Evolutionary conservation across 2,888 invertebrate species (phyloP).

Genomic region (Apodemia zela): DNA sequence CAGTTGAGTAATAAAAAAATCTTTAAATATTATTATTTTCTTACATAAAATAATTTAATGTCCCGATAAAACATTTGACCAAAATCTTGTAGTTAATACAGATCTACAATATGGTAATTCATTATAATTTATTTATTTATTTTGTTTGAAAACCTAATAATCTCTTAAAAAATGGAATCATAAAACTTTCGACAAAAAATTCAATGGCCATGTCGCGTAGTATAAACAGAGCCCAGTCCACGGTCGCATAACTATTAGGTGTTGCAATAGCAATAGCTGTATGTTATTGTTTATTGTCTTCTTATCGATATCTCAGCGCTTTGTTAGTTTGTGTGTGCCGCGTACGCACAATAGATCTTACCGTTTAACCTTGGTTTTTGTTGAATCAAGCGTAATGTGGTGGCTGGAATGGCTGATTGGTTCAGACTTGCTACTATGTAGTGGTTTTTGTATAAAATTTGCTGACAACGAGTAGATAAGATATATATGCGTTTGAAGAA

Average conservation of each 20-base stretch:
- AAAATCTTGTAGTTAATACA: too few species aligned
- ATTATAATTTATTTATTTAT: too few species aligned
- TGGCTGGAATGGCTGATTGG: constrained; percentile 32
- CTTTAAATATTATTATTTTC: too few species aligned
- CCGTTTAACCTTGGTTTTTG: constrained; percentile 61
- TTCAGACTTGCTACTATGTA: constrained; percentile 3
- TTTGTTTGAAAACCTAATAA: too few species aligned
- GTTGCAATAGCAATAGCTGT: constrained; percentile 59
- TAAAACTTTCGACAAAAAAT: neutral
- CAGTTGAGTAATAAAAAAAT: too few species aligned
- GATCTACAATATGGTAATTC: too few species aligned
- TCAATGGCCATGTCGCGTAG: constrained; percentile 31
- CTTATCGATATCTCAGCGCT: constrained; percentile 68
- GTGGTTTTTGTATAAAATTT: neutral
- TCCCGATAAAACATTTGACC: too few species aligned
- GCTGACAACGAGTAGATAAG: neutral
- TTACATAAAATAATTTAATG: too few species aligned
- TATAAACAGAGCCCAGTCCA: constrained; percentile 46
- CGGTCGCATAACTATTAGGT: constrained; percentile 53
- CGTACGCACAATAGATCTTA: constrained; percentile 51
- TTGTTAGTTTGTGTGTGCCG: constrained; percentile 54
- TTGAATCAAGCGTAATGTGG: constrained; percentile 45
- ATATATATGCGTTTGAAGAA: too few species aligned
- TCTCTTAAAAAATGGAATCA: neutral
- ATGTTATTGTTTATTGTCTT: constrained; percentile 79